Percentiles rank a stretch among this genome's conserved stretches.
These are phyloP conservation scores for Pristionchus pacificus DNA, from an alignment of 1,140 invertebrate species.

Conservation along the genomic window DNA sequence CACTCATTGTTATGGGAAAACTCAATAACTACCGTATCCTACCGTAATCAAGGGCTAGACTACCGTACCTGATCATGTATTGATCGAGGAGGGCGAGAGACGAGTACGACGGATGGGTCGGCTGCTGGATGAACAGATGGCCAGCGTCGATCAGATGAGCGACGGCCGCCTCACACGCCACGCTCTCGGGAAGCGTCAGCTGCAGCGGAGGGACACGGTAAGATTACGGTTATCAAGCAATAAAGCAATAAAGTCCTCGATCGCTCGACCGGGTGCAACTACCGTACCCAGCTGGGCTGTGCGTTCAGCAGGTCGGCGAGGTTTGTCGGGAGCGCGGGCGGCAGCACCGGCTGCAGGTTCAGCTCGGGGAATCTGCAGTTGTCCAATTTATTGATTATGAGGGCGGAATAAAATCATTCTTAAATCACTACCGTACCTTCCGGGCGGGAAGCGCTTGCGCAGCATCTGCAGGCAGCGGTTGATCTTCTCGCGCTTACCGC, in stretches of 20 bases:
- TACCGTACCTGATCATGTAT: constrained; percentile 62
- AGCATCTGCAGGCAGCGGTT: constrained; percentile 57
- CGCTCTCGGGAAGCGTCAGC: constrained; percentile 77
- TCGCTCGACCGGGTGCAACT: too few species aligned
- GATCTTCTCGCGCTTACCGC: constrained; percentile 53
- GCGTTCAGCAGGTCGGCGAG: constrained; percentile 27
- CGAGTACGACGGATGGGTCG: constrained; percentile 82
- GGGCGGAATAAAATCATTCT: too few species aligned
- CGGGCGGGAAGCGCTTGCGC: constrained; percentile 48
- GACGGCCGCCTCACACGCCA: constrained; percentile 85
- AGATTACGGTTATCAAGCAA: too few species aligned
- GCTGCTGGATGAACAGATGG: constrained; percentile 82
- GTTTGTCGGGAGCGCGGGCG: constrained; percentile 32
- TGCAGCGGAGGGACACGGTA: too few species aligned
- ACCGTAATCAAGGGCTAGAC: too few species aligned
- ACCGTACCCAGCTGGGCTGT: constrained; percentile 32
- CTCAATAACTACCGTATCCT: too few species aligned
- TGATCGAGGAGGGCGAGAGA: constrained; percentile 74
- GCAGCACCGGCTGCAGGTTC: constrained; percentile 54
- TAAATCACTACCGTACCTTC: too few species aligned
- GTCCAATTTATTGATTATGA: too few species aligned
- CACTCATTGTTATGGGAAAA: too few species aligned
- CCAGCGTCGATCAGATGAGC: constrained; percentile 76
- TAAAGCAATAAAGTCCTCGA: too few species aligned
- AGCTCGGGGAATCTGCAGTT: constrained; percentile 50